phyloP scores from a whole-genome alignment of 1,140 invertebrate genomes.

The Aethina tumida region DNA sequence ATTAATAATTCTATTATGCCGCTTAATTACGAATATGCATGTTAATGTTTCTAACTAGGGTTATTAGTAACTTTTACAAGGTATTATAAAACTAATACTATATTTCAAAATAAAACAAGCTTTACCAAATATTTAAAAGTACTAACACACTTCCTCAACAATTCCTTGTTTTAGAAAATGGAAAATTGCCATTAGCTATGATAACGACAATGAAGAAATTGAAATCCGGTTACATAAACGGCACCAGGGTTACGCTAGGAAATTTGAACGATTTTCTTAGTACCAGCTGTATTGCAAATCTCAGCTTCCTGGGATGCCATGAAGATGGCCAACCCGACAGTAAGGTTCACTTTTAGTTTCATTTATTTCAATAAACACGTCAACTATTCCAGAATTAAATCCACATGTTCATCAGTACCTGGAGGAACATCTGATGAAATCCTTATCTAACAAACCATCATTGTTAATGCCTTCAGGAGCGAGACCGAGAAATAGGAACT shows the following conservation, averaged over 20 bases:
- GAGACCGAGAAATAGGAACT: conserved; percentile 43
- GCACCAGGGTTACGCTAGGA: conserved; percentile 88
- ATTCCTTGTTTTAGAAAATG: conserved; percentile 66
- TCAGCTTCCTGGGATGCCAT: conserved; percentile 87
- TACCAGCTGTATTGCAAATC: conserved; percentile 91
- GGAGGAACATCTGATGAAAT: conserved; percentile 75
- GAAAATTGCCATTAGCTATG: conserved; percentile 85
- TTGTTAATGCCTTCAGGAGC: conserved; percentile 44
- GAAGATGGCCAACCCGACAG: conserved; percentile 84
- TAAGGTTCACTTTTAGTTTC: conserved; percentile 31
- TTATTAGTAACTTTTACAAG: too few species aligned
- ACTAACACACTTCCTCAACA: too few species aligned
- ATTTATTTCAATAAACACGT: too few species aligned
- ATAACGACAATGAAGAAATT: conserved; percentile 97
- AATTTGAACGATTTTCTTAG: conserved; percentile 85
- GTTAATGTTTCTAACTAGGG: too few species aligned
- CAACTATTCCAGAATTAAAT: conserved; percentile 51
- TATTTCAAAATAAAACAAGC: too few species aligned
- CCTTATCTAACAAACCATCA: conserved; percentile 60
- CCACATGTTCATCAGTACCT: conserved; percentile 78
- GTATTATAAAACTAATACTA: too few species aligned
- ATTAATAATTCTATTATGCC: too few species aligned
- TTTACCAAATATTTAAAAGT: too few species aligned
- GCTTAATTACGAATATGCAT: too few species aligned
- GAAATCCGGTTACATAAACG: conserved; percentile 97